Conservation (phyloP, 2,888 invertebrate species). For the Agrochola lychnidis region DNA sequence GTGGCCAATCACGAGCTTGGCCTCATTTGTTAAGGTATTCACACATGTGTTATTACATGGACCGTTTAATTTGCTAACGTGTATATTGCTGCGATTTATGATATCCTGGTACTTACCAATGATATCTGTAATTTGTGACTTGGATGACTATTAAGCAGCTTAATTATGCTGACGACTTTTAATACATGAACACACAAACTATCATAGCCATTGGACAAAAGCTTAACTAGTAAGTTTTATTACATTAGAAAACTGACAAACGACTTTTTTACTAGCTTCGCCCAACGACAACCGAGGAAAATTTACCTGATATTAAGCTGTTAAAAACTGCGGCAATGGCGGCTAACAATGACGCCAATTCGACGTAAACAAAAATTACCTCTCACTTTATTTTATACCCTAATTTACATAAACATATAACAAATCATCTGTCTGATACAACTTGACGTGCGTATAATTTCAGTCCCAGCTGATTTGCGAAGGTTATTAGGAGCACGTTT, state of each 20-base stretch:
- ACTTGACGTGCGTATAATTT: conserved; percentile 75
- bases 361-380: conserved; percentile 3
- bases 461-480: conserved; percentile 72
- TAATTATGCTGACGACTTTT: conserved; percentile 2
- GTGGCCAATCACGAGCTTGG: conserved; percentile 74
- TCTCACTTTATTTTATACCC: conserved; percentile 9
- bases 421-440: conserved; percentile 71
- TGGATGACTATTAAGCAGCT: neutral
- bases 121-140: conserved; percentile 28
- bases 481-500: conserved; percentile 75
- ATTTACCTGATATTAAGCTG: neutral
- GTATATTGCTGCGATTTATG: conserved; percentile 48
- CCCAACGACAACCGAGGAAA: neutral
- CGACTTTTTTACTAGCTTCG: neutral
- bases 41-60: conserved; percentile 59
- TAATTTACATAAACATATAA: conserved; percentile 57
- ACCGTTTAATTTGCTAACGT: conserved; percentile 57
- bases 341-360: conserved; percentile 18
- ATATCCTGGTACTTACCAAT: conserved; percentile 52
- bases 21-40: conserved; percentile 67
- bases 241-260: neutral
- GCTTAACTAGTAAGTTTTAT: neutral
- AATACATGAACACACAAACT: neutral
- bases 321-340: conserved; percentile 7
- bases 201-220: neutral